Conservation (phyloP, 2,797 vertebrate species). For the Corythornis leucogaster region DNA sequence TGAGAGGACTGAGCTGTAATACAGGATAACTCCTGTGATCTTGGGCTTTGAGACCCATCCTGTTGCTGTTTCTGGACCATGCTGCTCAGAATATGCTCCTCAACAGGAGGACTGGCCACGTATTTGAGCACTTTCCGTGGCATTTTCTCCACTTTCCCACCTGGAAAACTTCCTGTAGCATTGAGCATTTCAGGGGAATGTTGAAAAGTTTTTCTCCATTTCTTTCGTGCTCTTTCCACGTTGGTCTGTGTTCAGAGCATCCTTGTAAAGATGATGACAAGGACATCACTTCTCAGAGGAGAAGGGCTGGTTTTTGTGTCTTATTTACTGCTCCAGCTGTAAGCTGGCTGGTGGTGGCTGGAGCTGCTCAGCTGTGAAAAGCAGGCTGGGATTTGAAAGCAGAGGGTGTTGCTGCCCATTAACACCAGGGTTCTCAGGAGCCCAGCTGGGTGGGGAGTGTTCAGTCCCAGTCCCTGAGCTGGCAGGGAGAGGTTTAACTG, state of each 20-base stretch:
- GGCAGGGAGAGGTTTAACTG: not conserved
- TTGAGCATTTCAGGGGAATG: not conserved
- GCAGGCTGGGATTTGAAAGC: not conserved
- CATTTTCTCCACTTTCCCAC: not conserved
- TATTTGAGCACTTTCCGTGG: not conserved
- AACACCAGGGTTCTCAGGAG: not conserved
- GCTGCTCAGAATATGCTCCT: accelerated
- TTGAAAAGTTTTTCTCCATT: accelerated
- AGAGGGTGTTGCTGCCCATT: constrained; percentile 1
- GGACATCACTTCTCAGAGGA: not conserved
- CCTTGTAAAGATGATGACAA: accelerated
- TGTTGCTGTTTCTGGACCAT: accelerated
- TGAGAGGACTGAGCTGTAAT: not conserved
- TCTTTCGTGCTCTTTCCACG: not conserved
- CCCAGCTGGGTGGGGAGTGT: not conserved
- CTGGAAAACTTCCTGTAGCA: not conserved
- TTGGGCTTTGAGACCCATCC: not conserved
- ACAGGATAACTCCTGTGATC: accelerated
- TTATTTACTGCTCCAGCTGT: not conserved
- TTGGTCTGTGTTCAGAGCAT: not conserved
- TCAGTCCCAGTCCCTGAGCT: not conserved
- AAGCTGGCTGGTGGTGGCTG: not conserved
- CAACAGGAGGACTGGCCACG: accelerated
- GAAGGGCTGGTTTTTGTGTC: not conserved
- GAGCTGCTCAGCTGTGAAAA: constrained; percentile 29